Evolutionary conservation across 1,140 invertebrate species (phyloP), one percentile per base, ranked within the genome.

Genomic region (Glossosoma conforme): DNA sequence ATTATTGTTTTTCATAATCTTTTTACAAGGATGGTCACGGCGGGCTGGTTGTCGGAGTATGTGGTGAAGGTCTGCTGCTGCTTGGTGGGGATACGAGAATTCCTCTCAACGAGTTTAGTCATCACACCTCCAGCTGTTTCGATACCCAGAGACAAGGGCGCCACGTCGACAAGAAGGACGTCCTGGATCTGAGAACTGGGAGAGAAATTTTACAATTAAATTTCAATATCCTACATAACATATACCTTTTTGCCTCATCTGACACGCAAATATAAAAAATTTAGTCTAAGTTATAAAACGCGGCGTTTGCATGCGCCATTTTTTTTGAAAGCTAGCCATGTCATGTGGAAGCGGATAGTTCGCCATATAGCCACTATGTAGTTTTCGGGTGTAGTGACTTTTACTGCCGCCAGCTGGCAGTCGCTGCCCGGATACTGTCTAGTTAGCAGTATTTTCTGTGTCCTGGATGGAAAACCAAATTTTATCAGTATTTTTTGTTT

Each of bases 11-110:
- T 9, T 36, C 8, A 9, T 36, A 6, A 36, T 14, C 14, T 37
- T 78, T 58, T 68, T 2, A 90, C 86, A 65, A 85, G 81, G 50
- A 89, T 84, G 8, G 82, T 83, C 1, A 92, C 89, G 32, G 80
- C 86, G 11, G 85, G 79, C 67, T 93, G 79, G 59, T 81, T 83
- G 58, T 83, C 81, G 32, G 76, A 67, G 59, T 82, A 83, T 0
- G 81, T 83, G 6, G 78, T 81, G 51, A 83, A 82, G 4, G 73
- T 79, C 62, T 86, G 77, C 58, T 80, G 79, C 58, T 84, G 80
- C 50, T 83, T 82, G 56, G 76, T 82, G 15, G 85, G 85, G 62
- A 87, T 86, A 24, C 78, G 70, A 0, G 81, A 77, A 56, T 87
- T 87, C 38, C 83, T 74, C 59, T 84, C 80, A 5, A 86, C 78